Conservation (phyloP, 2,113 vertebrate genomes). For the Pterocles orientalis region DNA sequence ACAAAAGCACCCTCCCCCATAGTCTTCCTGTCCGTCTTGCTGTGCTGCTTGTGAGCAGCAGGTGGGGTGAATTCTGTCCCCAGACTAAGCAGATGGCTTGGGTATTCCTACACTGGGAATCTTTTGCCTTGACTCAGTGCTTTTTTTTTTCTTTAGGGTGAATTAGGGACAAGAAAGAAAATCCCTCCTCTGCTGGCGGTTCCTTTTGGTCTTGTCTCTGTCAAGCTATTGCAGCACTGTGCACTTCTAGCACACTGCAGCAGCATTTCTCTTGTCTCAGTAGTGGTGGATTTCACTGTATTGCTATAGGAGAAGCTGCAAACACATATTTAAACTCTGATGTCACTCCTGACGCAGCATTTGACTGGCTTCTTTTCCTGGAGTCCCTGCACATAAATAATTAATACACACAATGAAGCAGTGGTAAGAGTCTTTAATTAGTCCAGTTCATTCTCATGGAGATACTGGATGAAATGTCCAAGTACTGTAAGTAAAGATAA, state of each 20-base stretch:
- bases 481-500: not conserved
- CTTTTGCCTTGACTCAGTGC: not conserved
- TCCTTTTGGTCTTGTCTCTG: not conserved
- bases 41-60: not conserved
- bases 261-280: not conserved
- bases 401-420: not conserved
- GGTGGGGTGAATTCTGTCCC: not conserved
- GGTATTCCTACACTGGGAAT: not conserved
- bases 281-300: not conserved
- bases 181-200: not conserved
- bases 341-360: not conserved
- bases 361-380: not conserved
- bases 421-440: not conserved
- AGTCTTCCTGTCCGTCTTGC: accelerated
- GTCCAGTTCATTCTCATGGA: not conserved
- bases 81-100: not conserved
- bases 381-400: not conserved
- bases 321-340: not conserved
- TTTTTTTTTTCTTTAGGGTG: not conserved
- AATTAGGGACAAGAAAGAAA: not conserved
- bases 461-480: not conserved
- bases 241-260: accelerated
- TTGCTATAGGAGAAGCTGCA: not conserved
- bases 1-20: not conserved
- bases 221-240: not conserved